These are phyloP conservation scores for Trachops cirrhosus DNA, from an alignment of 2,797 vertebrate genomes.

Conservation along the genomic window DNA sequence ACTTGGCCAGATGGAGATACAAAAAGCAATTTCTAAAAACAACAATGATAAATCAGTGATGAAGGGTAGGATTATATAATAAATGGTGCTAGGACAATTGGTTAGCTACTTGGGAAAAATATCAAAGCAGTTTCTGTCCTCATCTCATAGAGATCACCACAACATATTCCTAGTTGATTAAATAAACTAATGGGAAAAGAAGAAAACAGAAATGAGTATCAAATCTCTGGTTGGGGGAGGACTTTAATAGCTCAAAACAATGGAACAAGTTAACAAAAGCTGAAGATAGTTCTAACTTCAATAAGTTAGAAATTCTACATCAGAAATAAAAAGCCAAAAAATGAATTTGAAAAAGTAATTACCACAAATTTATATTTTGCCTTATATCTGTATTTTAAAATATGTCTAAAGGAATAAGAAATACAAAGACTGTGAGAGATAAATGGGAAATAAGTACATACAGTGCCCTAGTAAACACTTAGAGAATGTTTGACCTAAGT, in stretches of 20 bases:
- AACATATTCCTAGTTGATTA: conserved; percentile 55
- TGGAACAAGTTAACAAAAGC: conserved; percentile 25
- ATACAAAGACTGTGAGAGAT: not conserved
- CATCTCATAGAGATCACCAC: not conserved
- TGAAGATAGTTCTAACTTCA: not conserved
- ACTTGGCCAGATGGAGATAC: conserved; percentile 68
- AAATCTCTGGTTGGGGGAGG: not conserved
- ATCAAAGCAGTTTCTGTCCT: conserved; percentile 41
- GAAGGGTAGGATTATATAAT: conserved; percentile 67
- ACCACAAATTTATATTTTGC: not conserved
- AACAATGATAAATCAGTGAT: conserved; percentile 72
- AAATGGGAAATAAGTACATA: not conserved
- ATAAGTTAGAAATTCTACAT: not conserved
- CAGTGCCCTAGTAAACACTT: not conserved
- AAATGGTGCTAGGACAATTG: conserved; percentile 49
- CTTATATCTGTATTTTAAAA: not conserved
- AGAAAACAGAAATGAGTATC: conserved; percentile 12
- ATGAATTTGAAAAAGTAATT: not conserved
- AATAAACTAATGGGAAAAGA: conserved; percentile 47
- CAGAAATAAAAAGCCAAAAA: conserved; percentile 25
- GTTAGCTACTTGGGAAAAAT: conserved; percentile 57
- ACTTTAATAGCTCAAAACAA: not conserved
- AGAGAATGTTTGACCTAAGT: not conserved
- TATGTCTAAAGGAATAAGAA: conserved; percentile 6
- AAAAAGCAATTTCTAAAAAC: conserved; percentile 73